A percentile compares a stretch with the other conserved stretches of the same genome.
phyloP scores from a whole-genome alignment of 2,113 vertebrate species.

The Marmota flaviventris region DNA sequence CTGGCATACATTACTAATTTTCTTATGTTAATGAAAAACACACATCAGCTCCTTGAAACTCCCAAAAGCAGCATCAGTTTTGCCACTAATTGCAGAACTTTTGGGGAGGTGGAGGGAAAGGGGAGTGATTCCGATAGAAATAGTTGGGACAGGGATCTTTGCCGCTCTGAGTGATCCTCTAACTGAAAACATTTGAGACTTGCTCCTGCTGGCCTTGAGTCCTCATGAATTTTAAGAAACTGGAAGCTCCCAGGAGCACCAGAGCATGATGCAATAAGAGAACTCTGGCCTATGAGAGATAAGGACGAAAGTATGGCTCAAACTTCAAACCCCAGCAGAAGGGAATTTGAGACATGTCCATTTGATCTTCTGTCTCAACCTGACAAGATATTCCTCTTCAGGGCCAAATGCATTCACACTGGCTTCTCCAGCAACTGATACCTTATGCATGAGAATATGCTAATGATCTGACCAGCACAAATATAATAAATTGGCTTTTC shows the following conservation, averaged over 20 bases:
- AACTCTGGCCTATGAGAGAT: conserved; percentile 50
- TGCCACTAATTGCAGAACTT: conserved; percentile 63
- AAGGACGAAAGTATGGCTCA: conserved; percentile 54
- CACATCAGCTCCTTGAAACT: conserved; percentile 70
- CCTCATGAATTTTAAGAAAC: conserved; percentile 78
- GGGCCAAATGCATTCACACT: conserved; percentile 34
- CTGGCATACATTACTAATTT: conserved; percentile 80
- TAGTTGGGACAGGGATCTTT: conserved; percentile 1
- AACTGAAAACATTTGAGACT: conserved; percentile 69
- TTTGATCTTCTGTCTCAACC: conserved; percentile 69
- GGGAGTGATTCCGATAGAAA: conserved; percentile 43
- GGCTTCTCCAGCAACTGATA: conserved; percentile 53
- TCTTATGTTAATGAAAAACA: conserved; percentile 80
- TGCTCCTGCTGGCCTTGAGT: conserved; percentile 45
- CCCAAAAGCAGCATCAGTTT: conserved; percentile 72
- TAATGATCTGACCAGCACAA: conserved; percentile 66
- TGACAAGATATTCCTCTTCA: conserved; percentile 67
- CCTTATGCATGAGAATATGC: conserved; percentile 61
- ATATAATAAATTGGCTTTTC: conserved; percentile 53
- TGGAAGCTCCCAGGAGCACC: conserved; percentile 53
- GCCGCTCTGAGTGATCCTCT: conserved; percentile 53
- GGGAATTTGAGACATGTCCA: conserved; percentile 67
- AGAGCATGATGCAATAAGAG: conserved; percentile 50
- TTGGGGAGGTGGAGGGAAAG: background rate
- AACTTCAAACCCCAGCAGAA: conserved; percentile 68